These are phyloP conservation scores for Melanargia galathea DNA, from an alignment of 2,888 invertebrate genomes.

Conservation along the genomic window DNA sequence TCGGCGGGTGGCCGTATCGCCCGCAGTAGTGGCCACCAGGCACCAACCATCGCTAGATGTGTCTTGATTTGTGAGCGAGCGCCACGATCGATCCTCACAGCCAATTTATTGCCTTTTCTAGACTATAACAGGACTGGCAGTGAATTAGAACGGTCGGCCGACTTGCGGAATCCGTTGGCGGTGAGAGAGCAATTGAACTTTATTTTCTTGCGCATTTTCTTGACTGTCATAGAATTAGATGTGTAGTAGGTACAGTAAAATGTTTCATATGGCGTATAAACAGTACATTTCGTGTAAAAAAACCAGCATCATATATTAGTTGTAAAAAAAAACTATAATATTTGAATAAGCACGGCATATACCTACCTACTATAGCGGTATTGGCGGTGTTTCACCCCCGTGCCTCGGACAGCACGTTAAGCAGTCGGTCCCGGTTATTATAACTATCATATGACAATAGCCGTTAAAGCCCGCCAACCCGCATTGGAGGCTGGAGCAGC, in stretches of 20 bases:
- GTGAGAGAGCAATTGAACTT: conserved; percentile 28
- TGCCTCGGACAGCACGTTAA: no score
- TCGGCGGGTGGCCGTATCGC: conserved; percentile 67
- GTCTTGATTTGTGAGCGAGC: conserved; percentile 74
- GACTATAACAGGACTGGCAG: conserved; percentile 54
- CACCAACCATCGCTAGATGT: conserved; percentile 69
- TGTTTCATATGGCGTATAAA: neutral
- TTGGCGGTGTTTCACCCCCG: no score
- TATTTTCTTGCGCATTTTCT: conserved; percentile 13
- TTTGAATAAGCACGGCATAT: no score
- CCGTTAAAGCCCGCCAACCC: no score
- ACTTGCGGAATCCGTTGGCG: conserved; percentile 47
- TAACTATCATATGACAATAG: no score
- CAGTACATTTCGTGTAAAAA: neutral
- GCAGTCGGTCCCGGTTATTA: no score
- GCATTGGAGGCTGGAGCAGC: no score
- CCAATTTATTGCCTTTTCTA: conserved; percentile 73
- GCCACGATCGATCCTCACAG: conserved; percentile 65
- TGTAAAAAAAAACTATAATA: no score
- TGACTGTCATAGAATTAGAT: neutral
- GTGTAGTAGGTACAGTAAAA: neutral
- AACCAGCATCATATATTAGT: neutral
- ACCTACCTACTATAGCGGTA: no score
- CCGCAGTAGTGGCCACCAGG: conserved; percentile 63
- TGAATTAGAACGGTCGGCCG: conserved; percentile 65